These are phyloP conservation scores for Hemitrygon akajei DNA, from an alignment of 2,797 vertebrate genomes.

Conservation along the genomic window DNA sequence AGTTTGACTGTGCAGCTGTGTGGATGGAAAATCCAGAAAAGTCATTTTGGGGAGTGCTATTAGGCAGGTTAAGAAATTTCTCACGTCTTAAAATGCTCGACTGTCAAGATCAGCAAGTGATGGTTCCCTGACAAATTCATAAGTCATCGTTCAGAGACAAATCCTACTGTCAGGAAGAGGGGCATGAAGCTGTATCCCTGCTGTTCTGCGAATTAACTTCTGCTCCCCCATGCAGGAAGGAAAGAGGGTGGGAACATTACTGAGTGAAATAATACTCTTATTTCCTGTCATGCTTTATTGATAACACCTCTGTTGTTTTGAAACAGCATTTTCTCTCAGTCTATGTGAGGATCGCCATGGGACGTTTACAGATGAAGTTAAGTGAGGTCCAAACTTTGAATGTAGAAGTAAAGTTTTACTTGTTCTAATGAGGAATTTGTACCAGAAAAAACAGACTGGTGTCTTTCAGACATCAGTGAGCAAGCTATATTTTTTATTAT, in stretches of 20 bases:
- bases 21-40: neutral
- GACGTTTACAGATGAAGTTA: neutral
- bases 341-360: neutral
- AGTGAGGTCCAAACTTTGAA: neutral
- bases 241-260: neutral
- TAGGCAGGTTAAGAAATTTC: neutral
- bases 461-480: too few relatives aligned
- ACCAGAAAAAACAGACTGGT: neutral
- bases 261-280: slow-evolving; percentile 13
- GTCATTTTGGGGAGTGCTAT: neutral
- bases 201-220: neutral
- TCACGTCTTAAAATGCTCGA: neutral
- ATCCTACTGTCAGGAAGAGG: neutral
- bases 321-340: neutral
- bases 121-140: neutral
- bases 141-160: neutral
- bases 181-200: neutral
- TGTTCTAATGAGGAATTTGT: neutral
- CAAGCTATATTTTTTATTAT: too few relatives aligned
- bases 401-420: neutral
- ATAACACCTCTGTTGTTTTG: slow-evolving; percentile 1
- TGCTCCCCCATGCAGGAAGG: neutral
- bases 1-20: neutral
- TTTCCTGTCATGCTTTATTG: slow-evolving; percentile 13
- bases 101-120: neutral